phyloP scores from a whole-genome alignment of 1,140 invertebrate genomes.

The Drosophila simulans region DNA sequence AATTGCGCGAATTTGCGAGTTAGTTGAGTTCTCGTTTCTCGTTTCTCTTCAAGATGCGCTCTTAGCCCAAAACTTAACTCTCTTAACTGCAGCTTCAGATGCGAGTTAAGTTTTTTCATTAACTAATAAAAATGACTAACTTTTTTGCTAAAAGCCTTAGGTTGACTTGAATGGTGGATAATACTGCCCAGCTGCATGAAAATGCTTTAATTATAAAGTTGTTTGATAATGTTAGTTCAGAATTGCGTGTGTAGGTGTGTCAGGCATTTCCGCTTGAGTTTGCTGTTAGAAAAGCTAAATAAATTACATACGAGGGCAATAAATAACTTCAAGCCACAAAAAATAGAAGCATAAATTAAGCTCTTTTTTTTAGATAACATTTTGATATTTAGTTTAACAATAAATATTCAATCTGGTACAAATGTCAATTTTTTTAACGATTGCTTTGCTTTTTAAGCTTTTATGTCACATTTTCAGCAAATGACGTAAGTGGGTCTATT shows the following conservation, averaged over 20 bases:
- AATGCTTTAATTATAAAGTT: conserved; percentile 18
- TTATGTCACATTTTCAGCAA: conserved; percentile 35
- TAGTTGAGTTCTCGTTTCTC: conserved; percentile 11
- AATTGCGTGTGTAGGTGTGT: conserved; percentile 29
- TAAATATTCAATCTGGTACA: conserved; percentile 14
- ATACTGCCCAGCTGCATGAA: conserved; percentile 33
- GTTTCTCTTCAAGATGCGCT: conserved; percentile 40
- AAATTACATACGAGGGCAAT: conserved; percentile 15
- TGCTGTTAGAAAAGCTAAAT: conserved; percentile 25
- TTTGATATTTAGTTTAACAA: conserved; percentile 1
- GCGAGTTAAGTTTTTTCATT: conserved; percentile 7
- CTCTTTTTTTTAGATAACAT: neutral
- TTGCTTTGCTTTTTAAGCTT: conserved; percentile 19
- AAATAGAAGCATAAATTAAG: conserved; percentile 10
- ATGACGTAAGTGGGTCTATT: conserved; percentile 61
- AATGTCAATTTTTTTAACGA: conserved; percentile 26
- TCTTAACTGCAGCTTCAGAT: conserved; percentile 33
- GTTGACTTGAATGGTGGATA: conserved; percentile 23
- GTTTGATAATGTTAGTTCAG: neutral
- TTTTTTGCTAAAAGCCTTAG: conserved; percentile 27
- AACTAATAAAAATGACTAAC: conserved; percentile 39
- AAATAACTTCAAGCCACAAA: conserved; percentile 18
- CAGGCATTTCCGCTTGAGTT: conserved; percentile 47
- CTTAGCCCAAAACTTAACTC: conserved; percentile 14
- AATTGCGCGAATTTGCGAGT: conserved; percentile 36